Conservation (phyloP, 2,888 invertebrate species). For the Rhagonycha fulva region DNA sequence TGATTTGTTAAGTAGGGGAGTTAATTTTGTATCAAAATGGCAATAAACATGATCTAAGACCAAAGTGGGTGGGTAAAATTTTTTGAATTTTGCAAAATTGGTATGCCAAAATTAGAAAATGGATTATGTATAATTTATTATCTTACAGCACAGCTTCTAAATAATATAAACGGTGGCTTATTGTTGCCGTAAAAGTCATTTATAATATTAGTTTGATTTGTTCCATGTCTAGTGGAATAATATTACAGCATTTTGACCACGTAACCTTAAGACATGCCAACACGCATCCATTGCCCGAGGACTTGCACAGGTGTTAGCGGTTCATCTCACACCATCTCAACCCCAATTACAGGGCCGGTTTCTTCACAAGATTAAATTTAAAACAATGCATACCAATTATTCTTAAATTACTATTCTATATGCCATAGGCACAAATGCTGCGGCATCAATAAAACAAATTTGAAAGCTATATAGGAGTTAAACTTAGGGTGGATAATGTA, state of each 20-base stretch:
- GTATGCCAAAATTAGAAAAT: not conserved
- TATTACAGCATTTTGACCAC: constrained; percentile 10
- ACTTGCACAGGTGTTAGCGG: constrained; percentile 53
- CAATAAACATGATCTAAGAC: not conserved
- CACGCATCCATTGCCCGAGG: constrained; percentile 48
- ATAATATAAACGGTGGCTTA: not conserved
- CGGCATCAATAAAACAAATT: constrained; percentile 19
- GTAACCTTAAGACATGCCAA: constrained; percentile 43
- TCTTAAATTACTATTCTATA: constrained; percentile 44
- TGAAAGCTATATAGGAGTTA: constrained; percentile 17
- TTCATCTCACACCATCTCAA: constrained; percentile 51
- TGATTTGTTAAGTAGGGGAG: not conserved
- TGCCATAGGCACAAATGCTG: constrained; percentile 33
- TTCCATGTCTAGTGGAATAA: constrained; percentile 23
- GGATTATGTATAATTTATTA: not conserved
- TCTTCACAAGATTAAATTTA: constrained; percentile 55
- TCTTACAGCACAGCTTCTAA: not conserved
- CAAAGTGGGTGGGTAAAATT: not conserved
- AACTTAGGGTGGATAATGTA: constrained; percentile 19
- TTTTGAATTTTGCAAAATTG: not conserved
- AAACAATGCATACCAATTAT: constrained; percentile 53
- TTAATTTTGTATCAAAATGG: not conserved
- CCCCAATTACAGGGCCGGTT: constrained; percentile 55
- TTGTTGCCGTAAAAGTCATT: not conserved
- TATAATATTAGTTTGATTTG: not conserved